Evolutionary conservation across 2,113 vertebrate species (phyloP), one percentile per base, ranked within the genome.

Genomic region (Glaucidium brasilianum): DNA sequence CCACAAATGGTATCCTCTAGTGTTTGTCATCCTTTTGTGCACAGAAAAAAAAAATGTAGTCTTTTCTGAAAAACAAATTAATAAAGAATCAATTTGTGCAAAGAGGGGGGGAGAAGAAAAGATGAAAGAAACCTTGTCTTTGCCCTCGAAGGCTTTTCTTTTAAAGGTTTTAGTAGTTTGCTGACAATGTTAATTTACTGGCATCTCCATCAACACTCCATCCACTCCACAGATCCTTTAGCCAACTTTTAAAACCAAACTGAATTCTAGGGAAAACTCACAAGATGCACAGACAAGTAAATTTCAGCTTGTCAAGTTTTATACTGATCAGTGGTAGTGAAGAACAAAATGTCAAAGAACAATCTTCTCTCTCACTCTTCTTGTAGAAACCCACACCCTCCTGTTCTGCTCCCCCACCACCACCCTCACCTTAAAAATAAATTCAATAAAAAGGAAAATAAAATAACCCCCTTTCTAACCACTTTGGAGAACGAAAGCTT

Each of bases 241-340:
- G 84, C 91, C 95, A 96, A 89, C 64, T 96, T 97, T 94, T 96
- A 94, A 97, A 97, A 96, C 80, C 20, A 94, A 97, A 77, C 32
- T 59, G 66, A 92, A 93, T 95, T 96, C 56, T 87, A 95, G 85
- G 91, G 88, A 96, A 97, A 96, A 80, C 52, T 97, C 95, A 94
- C 80, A 96, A 92, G 74, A 83, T 83, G 92, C 94, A 93, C 64
- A 98, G 86, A 92, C 79, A 86, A 94, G 37, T 91, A 95, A 96
- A 94, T 95, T 97, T 93, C 58, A 93, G 52, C 69, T 97, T 98
- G 80, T 88, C 96, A 92, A 87, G 26, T 84, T 64, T 97, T 92
- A 95, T 94, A 90, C 83, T 91, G 82, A 98, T 79, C 52, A 59
- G 32, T 74, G 84, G 16, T 59, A 87, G 82, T 80, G 83, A 76